These are phyloP conservation scores for Pocillopora verrucosa DNA, from an alignment of 64 coral and sea anemone genomes.

Conservation along the genomic window DNA sequence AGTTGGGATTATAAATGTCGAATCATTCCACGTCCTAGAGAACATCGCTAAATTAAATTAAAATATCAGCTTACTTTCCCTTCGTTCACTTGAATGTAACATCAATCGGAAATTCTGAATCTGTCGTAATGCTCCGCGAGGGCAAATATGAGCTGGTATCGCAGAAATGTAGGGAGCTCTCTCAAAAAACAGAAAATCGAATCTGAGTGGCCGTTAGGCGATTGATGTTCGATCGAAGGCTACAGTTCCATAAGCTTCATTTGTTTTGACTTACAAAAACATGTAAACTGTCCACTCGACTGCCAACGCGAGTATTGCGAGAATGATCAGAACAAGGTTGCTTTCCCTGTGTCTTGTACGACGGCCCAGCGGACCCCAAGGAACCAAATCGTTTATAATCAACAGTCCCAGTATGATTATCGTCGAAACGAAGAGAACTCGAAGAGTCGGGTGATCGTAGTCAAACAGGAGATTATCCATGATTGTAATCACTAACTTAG, in stretches of 20 bases:
- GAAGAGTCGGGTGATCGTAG: conserved; percentile 53
- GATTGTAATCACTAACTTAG: neutral
- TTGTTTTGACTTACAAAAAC: neutral
- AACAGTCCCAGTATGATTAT: conserved; percentile 55
- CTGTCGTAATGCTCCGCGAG: neutral
- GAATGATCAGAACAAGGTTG: conserved; percentile 54
- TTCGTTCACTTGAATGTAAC: too few species aligned
- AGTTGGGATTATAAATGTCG: too few species aligned
- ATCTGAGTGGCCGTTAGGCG: neutral
- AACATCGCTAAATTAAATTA: neutral
- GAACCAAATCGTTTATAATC: conserved; percentile 57
- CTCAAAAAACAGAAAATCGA: neutral
- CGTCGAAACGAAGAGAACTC: conserved; percentile 53
- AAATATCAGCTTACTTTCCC: too few species aligned
- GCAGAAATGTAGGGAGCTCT: neutral
- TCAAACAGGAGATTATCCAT: conserved; percentile 27
- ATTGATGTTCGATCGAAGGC: neutral
- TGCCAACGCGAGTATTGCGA: conserved; percentile 55
- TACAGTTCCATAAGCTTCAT: neutral
- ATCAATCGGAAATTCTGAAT: too few species aligned
- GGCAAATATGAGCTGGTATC: neutral
- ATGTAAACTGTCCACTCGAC: conserved; percentile 58
- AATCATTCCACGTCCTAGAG: too few species aligned
- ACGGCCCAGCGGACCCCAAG: conserved; percentile 45
- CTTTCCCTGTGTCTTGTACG: conserved; percentile 46